Percentiles rank a stretch among this genome's conserved stretches.
Conservation (phyloP, 2,888 invertebrate genomes). For the Chrysolina americana region DNA sequence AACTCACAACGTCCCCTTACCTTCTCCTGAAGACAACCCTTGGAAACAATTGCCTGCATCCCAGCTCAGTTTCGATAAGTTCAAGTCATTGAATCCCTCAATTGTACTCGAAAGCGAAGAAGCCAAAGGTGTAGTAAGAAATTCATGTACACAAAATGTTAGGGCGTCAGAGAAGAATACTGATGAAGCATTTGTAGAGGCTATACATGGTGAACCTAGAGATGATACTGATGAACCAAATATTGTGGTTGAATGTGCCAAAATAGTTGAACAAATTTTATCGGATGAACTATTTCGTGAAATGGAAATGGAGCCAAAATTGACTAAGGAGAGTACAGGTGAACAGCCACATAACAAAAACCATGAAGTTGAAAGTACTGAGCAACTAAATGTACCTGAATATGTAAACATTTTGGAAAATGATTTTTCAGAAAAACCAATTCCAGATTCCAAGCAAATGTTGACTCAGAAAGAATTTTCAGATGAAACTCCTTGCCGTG, state of each 20-base stretch:
- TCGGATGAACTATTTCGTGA: background rate
- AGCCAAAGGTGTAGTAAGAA: background rate
- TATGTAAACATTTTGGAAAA: constrained; percentile 2
- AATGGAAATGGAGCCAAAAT: background rate
- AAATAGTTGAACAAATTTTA: background rate
- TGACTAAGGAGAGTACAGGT: background rate
- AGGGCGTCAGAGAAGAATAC: background rate
- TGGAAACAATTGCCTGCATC: constrained; percentile 66
- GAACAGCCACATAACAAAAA: background rate
- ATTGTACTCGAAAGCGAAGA: constrained; percentile 44
- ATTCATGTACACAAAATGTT: background rate
- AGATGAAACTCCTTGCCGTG: background rate
- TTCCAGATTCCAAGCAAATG: background rate
- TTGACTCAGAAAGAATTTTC: background rate
- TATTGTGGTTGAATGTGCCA: constrained; percentile 20
- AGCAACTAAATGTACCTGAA: constrained; percentile 10
- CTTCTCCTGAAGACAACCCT: constrained; percentile 68
- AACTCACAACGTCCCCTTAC: constrained; percentile 63
- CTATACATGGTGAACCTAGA: background rate
- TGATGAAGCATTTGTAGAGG: background rate
- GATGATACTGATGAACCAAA: background rate
- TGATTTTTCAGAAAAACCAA: background rate
- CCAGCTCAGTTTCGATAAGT: constrained; percentile 55
- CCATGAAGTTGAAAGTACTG: background rate
- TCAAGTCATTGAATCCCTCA: constrained; percentile 38